Base-by-base conservation (phyloP, 2,888 invertebrate genomes). In the Gryllus longicercus region DNA sequence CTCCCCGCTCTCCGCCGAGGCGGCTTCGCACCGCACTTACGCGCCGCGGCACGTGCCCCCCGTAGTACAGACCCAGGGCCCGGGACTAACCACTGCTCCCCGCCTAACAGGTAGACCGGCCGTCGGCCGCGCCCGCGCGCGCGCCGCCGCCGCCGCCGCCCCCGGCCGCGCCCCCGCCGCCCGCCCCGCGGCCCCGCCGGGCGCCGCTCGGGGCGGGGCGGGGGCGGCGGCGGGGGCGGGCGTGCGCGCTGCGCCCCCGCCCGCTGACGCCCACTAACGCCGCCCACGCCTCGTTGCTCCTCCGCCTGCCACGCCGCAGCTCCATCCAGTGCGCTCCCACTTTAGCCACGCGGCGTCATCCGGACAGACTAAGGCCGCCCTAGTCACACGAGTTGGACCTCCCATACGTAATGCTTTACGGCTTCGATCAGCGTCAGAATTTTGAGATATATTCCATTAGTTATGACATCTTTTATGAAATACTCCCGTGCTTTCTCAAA, bases 41-140 rank as follows among this genome's bases (percentile, higher is more conserved):
- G 82, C 80, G 23, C 79, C 80, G n/a, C 82, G 80, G 49, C 82
- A 81, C 74, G 80, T 80, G 76, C 74, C 38, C 76, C 81, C 78
- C 75, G 80, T 82, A 79, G 81, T 80, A 78, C 79, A 82, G 82
- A 82, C 82, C 82, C 82, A 82, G 81, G 63, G 63, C 63, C 83
- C 82, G 81, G 82, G 82, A 81, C 78, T 81, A 81, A 82, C 82
- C 77, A 80, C 81, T 74, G 74, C 82, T 80, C 81, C 80, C 82
- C 82, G 82, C 80, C 82, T 82, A 83, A 83, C 83, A 83, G 83
- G 83, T 83, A 83, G 83, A 82, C 11, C n/a, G 63, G 63, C 63
- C 63, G 63, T n/a, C 63, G 63, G 63, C 63, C 63, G 63, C 79
- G 79, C 75, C 82, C 82, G 82, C 77, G 76, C 76, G 78, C 63